phyloP scores from a whole-genome alignment of 2,113 vertebrate species.

The Columbina picui region DNA sequence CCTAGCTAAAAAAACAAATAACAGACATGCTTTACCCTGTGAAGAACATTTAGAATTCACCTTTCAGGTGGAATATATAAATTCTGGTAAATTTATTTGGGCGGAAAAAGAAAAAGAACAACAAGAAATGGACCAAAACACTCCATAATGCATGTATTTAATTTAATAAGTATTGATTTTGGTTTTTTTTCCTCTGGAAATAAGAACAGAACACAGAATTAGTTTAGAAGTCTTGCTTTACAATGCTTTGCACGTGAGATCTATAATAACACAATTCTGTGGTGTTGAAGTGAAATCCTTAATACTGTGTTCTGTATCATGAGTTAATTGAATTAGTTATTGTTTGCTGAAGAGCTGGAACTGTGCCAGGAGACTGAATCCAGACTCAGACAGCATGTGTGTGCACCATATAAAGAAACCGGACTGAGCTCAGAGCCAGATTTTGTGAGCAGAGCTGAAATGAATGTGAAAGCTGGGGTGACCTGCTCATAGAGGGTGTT shows the following conservation, averaged over 20 bases:
- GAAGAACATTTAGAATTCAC: background rate
- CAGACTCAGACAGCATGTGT: background rate
- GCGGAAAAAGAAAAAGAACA: background rate
- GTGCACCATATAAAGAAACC: background rate
- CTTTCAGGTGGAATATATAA: background rate
- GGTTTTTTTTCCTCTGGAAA: background rate
- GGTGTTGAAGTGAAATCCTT: background rate
- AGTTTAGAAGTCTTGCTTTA: background rate
- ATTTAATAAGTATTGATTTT: background rate
- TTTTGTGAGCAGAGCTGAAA: background rate
- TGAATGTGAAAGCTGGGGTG: background rate
- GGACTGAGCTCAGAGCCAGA: background rate
- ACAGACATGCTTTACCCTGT: background rate
- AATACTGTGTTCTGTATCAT: constrained; percentile 11
- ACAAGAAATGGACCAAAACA: background rate
- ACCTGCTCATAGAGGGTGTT: background rate
- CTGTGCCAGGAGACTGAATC: background rate
- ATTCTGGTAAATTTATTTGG: background rate
- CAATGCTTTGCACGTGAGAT: background rate
- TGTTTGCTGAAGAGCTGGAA: background rate
- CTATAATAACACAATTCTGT: background rate
- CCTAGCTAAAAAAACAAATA: background rate
- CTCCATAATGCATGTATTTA: background rate
- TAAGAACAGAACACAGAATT: background rate
- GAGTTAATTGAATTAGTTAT: constrained; percentile 8